Evolutionary conservation across 2,888 invertebrate species (phyloP), one percentile per base, ranked within the genome.

Genomic region (Noctua janthina): DNA sequence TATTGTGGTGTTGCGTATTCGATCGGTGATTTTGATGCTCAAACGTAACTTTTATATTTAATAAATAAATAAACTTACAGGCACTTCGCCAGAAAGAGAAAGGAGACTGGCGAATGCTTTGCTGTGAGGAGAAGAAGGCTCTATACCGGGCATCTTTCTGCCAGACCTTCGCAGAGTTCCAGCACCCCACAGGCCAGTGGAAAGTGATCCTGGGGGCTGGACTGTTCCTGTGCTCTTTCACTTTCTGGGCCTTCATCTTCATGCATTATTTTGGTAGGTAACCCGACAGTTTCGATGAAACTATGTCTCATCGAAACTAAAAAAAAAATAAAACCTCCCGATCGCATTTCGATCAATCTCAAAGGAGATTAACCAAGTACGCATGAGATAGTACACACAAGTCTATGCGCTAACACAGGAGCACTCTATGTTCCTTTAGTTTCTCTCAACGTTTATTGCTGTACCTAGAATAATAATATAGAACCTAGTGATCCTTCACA

Each of bases 71-170:
- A 62, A 62, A 82, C 17, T 51, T 77, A 0, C 90, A 98, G 98
- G 98, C 98, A 2, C 96, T 99, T 15, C 98, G 98, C 66, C 98
- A 99, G 91, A 99, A 99, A 95, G 99, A 99, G 94, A 98, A 98
- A 92, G 98, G 99, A 23, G 99, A 99, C 93, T 99, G 99, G 99
- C 98, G 98, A 89, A 98, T 98, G 90, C 96, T 99, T 7, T 97
- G 98, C 29, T 94, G 98, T n/a, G 99, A 98, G 69, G 99, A 99
- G 90, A 99, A 99, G 96, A 99, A 99, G 96, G 97, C 97, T 0
- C 95, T 99, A 69, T 99, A 99, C 97, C 98, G 99, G 77, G 98
- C 99, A 5, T 99, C 99, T 82, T 99, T 99, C 95, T 98, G 99
- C 92, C 99, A 99, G 94, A 99, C 99, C 8, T 99, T 98, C 93